Percentiles rank a stretch among this genome's conserved stretches.
Evolutionary conservation across 2,797 vertebrate species (phyloP).

Genomic region (Pampus argenteus): DNA sequence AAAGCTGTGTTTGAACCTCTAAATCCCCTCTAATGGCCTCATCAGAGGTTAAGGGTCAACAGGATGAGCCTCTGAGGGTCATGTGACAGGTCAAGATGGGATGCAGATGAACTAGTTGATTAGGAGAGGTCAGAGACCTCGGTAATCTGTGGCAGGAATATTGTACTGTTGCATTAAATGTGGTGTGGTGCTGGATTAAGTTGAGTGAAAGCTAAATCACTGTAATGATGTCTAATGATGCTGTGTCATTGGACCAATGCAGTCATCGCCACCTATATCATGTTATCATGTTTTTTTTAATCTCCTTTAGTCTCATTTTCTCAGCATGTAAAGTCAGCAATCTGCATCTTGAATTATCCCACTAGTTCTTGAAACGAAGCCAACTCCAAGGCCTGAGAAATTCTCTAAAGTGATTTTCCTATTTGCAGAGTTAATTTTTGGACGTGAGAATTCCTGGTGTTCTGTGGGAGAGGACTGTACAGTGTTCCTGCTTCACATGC

Average conservation of each 20-base stretch:
- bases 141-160: constrained; percentile 37
- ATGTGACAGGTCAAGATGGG: constrained; percentile 61
- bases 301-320: constrained; percentile 7
- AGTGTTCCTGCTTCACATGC: constrained; percentile 27
- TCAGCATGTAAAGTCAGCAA: background rate
- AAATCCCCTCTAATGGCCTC: constrained; percentile 67
- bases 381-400: constrained; percentile 57
- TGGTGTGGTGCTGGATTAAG: constrained; percentile 12
- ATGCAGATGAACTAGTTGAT: constrained; percentile 48
- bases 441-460: constrained; percentile 43
- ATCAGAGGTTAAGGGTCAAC: constrained; percentile 65
- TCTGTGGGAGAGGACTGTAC: constrained; percentile 7
- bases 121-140: constrained; percentile 53
- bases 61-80: constrained; percentile 62
- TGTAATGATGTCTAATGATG: background rate
- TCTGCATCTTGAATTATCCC: constrained; percentile 10
- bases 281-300: background rate
- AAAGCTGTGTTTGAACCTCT: constrained; percentile 53
- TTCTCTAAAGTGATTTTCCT: constrained; percentile 66
- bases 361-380: constrained; percentile 17
- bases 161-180: constrained; percentile 15
- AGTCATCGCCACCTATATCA: background rate
- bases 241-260: constrained; percentile 1
- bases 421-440: constrained; percentile 64
- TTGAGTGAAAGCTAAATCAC: constrained; percentile 6